Percentiles rank a stretch among this genome's conserved stretches.
These are phyloP conservation scores for Antheraea pernyi DNA, from an alignment of 1,140 invertebrate genomes.

Conservation along the genomic window DNA sequence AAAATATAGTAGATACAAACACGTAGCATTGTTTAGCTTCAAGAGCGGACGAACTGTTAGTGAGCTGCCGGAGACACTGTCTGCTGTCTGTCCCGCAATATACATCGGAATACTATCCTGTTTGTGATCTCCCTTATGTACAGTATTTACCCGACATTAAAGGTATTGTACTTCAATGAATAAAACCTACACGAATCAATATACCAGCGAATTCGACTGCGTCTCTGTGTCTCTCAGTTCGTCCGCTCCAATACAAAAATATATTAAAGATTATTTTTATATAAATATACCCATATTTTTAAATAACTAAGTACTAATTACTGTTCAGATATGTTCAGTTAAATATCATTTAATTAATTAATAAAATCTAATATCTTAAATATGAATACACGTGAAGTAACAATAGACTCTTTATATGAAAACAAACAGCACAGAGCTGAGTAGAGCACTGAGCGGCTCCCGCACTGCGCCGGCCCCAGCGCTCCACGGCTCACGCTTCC, in stretches of 20 bases:
- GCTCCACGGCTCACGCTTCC: no score
- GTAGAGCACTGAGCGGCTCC: no score
- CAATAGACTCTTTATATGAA: constrained; percentile 3
- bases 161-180: no score
- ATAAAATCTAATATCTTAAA: not conserved
- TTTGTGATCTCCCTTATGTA: no score
- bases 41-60: constrained; percentile 9
- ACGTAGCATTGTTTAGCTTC: constrained; percentile 32
- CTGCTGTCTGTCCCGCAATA: no score
- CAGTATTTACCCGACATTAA: no score
- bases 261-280: constrained; percentile 29
- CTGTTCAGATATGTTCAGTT: not conserved
- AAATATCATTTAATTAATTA: not conserved
- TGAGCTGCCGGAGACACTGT: not conserved
- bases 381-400: not conserved
- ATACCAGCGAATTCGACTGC: not conserved
- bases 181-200: no score
- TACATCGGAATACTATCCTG: no score
- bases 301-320: constrained; percentile 20
- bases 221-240: constrained; percentile 4
- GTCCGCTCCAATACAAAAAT: constrained; percentile 21
- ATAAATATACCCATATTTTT: constrained; percentile 24
- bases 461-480: no score
- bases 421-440: not conserved
- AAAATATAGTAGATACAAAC: constrained; percentile 55